Percentiles rank a stretch among this genome's conserved stretches.
Evolutionary conservation across 2,113 vertebrate species (phyloP).

Genomic region (Fukomys damarensis): DNA sequence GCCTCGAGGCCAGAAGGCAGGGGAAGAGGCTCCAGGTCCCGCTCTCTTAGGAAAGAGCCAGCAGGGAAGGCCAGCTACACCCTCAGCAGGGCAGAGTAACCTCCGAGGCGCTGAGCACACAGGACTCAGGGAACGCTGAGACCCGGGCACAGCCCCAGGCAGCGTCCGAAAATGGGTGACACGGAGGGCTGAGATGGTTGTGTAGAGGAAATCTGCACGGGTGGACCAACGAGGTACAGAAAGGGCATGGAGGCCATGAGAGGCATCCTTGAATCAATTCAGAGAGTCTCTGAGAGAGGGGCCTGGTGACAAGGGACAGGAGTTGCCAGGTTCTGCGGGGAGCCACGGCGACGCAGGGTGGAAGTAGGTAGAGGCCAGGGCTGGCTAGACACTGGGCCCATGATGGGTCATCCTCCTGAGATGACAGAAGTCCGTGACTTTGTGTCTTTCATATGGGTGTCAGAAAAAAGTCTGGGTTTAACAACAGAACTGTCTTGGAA

Average conservation of each 20-base stretch:
- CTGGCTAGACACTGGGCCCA: no score
- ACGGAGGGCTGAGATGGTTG: neutral
- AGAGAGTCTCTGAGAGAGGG: neutral
- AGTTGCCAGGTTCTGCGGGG: neutral
- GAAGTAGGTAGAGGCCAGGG: neutral
- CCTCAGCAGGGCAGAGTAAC: neutral
- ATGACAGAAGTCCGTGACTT: neutral
- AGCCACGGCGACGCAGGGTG: neutral
- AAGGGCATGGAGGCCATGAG: neutral
- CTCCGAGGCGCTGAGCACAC: neutral
- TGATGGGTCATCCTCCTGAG: neutral
- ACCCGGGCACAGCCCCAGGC: neutral
- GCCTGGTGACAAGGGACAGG: fast-evolving
- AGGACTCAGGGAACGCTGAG: neutral
- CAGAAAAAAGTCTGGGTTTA: neutral
- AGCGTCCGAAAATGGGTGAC: neutral
- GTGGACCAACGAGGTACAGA: neutral
- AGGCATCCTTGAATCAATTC: neutral
- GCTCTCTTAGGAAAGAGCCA: neutral
- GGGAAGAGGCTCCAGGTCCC: neutral
- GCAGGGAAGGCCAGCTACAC: neutral
- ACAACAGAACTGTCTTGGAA: neutral
- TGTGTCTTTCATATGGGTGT: neutral
- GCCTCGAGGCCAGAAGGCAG: neutral
- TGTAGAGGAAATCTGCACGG: neutral